phyloP scores from a whole-genome alignment of 2,888 invertebrate species.

The Amiota communis region DNA sequence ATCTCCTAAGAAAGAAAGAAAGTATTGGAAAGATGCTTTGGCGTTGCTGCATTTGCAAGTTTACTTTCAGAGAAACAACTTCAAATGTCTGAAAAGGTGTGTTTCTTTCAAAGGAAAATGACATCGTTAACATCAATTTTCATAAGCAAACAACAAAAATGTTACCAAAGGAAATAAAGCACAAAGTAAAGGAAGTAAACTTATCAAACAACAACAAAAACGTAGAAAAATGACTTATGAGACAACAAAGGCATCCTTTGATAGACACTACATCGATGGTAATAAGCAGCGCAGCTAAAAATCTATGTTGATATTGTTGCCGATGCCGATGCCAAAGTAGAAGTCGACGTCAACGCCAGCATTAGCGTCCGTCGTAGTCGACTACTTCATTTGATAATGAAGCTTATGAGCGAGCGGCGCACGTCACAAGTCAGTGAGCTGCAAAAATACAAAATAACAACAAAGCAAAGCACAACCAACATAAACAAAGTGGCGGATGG shows the following conservation, averaged over 20 bases:
- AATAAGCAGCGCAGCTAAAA: no score
- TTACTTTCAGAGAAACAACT: no score
- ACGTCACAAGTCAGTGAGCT: conserved; percentile 64
- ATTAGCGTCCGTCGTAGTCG: conserved; percentile 1
- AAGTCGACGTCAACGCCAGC: conserved; percentile 10
- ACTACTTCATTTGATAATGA: conserved; percentile 51
- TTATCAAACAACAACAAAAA: conserved; percentile 11
- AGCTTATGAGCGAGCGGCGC: conserved; percentile 60
- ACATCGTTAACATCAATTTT: no score
- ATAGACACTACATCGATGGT: no score
- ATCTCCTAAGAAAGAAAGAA: not conserved
- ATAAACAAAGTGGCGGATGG: conserved; percentile 10
- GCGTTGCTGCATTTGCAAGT: no score
- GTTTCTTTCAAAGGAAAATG: no score
- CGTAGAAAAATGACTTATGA: not conserved
- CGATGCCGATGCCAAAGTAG: not conserved
- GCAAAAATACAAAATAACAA: conserved; percentile 43
- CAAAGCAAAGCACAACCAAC: conserved; percentile 40
- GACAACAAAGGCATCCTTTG: not conserved
- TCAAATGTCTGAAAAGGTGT: no score
- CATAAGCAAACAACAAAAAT: no score
- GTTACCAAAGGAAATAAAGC: no score
- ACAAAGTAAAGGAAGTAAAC: no score
- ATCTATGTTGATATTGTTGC: no score
- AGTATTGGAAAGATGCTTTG: conserved; percentile 24